A percentile compares a stretch with the other conserved stretches of the same genome.
These are phyloP conservation scores for Sigmodon hispidus DNA, from an alignment of 2,113 vertebrate species.

Conservation along the genomic window DNA sequence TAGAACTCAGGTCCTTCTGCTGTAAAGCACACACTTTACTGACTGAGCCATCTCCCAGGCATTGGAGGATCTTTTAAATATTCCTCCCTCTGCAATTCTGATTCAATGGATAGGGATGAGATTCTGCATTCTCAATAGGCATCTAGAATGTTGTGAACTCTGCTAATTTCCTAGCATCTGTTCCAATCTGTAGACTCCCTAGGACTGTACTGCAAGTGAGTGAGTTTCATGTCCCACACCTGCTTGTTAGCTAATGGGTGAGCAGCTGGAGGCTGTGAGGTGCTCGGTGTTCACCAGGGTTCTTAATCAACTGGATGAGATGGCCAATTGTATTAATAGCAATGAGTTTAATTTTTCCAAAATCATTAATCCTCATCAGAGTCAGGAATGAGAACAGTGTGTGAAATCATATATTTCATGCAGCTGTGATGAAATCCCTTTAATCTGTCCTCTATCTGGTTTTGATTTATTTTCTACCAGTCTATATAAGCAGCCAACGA, in stretches of 20 bases:
- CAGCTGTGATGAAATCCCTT: background rate
- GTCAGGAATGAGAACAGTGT: background rate
- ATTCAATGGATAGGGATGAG: background rate
- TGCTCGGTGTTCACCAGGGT: accelerated
- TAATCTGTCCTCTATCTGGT: background rate
- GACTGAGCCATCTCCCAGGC: background rate
- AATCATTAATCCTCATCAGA: background rate
- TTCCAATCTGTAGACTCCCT: accelerated
- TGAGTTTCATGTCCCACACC: background rate
- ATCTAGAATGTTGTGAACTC: background rate
- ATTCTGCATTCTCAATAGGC: background rate
- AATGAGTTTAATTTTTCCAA: background rate
- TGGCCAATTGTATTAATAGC: background rate
- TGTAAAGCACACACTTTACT: background rate
- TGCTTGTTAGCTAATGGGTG: accelerated
- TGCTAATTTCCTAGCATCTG: accelerated
- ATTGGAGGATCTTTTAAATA: background rate
- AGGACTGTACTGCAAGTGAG: accelerated
- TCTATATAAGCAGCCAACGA: background rate
- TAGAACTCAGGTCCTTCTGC: background rate
- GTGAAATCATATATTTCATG: background rate
- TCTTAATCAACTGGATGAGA: background rate
- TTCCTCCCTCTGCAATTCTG: background rate
- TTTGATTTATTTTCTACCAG: background rate
- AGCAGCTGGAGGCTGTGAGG: background rate